These are phyloP conservation scores for Pandemis cinnamomeana DNA, from an alignment of 2,888 invertebrate genomes.

Conservation along the genomic window DNA sequence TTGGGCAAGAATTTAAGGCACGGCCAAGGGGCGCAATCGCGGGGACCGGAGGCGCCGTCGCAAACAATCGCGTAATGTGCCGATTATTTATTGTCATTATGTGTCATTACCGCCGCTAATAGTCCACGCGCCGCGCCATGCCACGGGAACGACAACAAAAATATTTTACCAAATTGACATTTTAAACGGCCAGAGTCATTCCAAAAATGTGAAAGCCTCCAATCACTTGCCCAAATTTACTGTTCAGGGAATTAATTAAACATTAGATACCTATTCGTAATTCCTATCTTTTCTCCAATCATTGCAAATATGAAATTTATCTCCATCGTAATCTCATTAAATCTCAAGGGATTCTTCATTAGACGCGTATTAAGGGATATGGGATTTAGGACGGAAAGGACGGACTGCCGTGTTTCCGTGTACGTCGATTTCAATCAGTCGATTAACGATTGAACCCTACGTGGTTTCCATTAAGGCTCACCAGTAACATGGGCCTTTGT, in stretches of 20 bases:
- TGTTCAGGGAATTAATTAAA: constrained; percentile 5
- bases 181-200: constrained; percentile 64
- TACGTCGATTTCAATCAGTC: constrained; percentile 72
- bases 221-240: neutral
- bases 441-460: constrained; percentile 54
- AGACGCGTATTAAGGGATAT: constrained; percentile 66
- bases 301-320: constrained; percentile 53
- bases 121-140: constrained; percentile 55
- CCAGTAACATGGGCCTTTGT: constrained; percentile 36
- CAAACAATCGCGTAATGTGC: constrained; percentile 63
- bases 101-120: constrained; percentile 76
- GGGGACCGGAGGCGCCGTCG: constrained; percentile 51
- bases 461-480: constrained; percentile 46
- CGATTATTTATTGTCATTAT: constrained; percentile 79
- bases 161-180: constrained; percentile 67
- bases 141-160: constrained; percentile 58
- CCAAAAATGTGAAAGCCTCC: constrained; percentile 49
- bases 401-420: constrained; percentile 60
- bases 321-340: constrained; percentile 65
- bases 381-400: constrained; percentile 67
- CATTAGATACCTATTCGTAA: neutral
- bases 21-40: constrained; percentile 46
- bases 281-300: constrained; percentile 22
- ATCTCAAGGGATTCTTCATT: constrained; percentile 61
- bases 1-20: constrained; percentile 33